Conservation (phyloP, 2,113 vertebrate species). For the Neotoma lepida region DNA sequence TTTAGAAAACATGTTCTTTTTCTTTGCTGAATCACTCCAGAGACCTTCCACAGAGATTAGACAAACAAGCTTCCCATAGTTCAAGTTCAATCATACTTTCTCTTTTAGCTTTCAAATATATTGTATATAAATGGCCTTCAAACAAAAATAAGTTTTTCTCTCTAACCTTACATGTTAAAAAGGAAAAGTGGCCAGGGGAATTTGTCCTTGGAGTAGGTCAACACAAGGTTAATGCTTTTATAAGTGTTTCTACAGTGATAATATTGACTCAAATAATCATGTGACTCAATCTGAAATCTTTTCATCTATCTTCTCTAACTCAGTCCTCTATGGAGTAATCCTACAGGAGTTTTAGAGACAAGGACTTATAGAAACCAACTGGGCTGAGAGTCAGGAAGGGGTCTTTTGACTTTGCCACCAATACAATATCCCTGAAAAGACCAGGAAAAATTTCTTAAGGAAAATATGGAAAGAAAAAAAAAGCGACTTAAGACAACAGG, state of each 20-base stretch:
- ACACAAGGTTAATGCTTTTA: conserved; percentile 40
- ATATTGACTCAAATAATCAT: conserved; percentile 34
- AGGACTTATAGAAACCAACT: conserved; percentile 14
- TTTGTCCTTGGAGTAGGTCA: conserved; percentile 36
- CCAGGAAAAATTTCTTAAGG: not conserved
- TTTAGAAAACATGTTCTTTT: conserved; percentile 27
- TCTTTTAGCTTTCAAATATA: conserved; percentile 48
- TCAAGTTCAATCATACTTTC: conserved; percentile 42
- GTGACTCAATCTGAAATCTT: not conserved
- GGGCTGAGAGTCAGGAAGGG: not conserved
- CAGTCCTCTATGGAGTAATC: not conserved
- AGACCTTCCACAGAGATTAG: conserved; percentile 52
- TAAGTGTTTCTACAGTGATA: conserved; percentile 11
- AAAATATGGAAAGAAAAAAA: conserved; percentile 38
- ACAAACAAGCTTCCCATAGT: conserved; percentile 20
- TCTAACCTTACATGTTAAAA: conserved; percentile 44
- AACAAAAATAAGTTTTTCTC: conserved; percentile 59
- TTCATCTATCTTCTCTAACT: conserved; percentile 8
- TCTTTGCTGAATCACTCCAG: conserved; percentile 35
- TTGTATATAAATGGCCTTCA: conserved; percentile 46
- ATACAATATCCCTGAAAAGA: conserved; percentile 39
- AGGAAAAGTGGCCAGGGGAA: not conserved
- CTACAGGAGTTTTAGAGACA: conserved; percentile 16
- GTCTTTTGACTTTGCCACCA: not conserved
- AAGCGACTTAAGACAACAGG: not conserved